Evolutionary conservation across 2,888 invertebrate genomes (phyloP).

Genomic region (Spatulosminthurus flaviceps): DNA sequence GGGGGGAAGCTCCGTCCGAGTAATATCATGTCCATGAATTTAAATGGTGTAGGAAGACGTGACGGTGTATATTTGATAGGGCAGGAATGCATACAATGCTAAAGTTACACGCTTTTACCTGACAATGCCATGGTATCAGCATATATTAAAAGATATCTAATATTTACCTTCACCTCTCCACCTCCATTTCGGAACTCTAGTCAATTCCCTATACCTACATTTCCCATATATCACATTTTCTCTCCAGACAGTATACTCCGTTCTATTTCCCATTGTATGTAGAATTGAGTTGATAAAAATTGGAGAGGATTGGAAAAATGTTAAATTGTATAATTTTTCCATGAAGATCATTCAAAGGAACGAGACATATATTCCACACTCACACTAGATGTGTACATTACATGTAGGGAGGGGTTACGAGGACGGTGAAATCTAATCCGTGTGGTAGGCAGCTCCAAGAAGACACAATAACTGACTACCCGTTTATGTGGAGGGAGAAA

Average conservation of each 20-base stretch:
- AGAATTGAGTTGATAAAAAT: constrained; percentile 15
- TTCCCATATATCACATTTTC: too few relatives aligned
- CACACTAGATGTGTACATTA: background rate
- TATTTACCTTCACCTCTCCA: too few relatives aligned
- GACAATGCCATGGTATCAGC: background rate
- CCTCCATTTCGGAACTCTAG: too few relatives aligned
- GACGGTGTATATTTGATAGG: background rate
- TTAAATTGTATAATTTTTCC: constrained; percentile 19
- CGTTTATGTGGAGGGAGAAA: background rate
- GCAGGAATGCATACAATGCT: background rate
- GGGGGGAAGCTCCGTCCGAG: background rate
- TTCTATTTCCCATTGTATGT: background rate
- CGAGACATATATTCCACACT: too few relatives aligned
- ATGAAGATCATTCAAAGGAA: constrained; percentile 12
- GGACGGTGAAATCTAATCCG: constrained; percentile 18
- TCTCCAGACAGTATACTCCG: too few relatives aligned
- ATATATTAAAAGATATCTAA: too few relatives aligned
- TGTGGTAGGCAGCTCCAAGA: constrained; percentile 9
- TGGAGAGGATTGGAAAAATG: constrained; percentile 18
- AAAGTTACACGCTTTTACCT: background rate
- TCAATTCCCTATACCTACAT: too few relatives aligned
- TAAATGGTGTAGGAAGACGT: background rate
- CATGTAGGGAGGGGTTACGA: too few relatives aligned
- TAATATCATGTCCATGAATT: constrained; percentile 12
- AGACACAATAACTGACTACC: background rate